Evolutionary conservation across 2,113 vertebrate species (phyloP).

Genomic region (Passer montanus): DNA sequence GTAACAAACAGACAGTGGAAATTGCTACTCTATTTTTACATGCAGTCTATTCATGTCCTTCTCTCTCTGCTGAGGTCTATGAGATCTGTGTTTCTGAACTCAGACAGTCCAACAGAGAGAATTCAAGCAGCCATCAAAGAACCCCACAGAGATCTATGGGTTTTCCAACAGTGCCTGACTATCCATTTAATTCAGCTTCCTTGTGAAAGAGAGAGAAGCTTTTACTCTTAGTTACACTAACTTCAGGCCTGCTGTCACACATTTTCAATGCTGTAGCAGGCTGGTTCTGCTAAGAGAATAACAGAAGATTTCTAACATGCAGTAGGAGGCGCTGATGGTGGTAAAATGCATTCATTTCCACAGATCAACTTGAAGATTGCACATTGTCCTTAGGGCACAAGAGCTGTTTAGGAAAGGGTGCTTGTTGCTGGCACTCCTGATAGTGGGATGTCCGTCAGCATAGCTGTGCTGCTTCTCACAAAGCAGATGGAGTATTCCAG

Average conservation of each 20-base stretch:
- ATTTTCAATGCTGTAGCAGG: not conserved
- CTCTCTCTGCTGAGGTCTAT: not conserved
- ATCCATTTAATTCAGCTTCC: not conserved
- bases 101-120: not conserved
- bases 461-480: not conserved
- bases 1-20: not conserved
- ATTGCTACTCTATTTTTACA: not conserved
- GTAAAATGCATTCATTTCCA: not conserved
- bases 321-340: not conserved
- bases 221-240: not conserved
- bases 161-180: not conserved
- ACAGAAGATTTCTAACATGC: not conserved
- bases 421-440: not conserved
- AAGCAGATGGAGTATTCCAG: not conserved
- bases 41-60: not conserved
- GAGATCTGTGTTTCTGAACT: not conserved
- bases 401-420: not conserved
- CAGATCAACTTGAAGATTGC: not conserved
- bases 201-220: not conserved
- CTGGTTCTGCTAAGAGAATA: not conserved
- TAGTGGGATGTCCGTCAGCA: not conserved
- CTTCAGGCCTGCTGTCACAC: not conserved
- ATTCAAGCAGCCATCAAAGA: not conserved
- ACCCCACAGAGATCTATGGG: not conserved
- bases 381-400: not conserved